phyloP scores from a whole-genome alignment of 2,113 vertebrate species.

The Callospermophilus lateralis region DNA sequence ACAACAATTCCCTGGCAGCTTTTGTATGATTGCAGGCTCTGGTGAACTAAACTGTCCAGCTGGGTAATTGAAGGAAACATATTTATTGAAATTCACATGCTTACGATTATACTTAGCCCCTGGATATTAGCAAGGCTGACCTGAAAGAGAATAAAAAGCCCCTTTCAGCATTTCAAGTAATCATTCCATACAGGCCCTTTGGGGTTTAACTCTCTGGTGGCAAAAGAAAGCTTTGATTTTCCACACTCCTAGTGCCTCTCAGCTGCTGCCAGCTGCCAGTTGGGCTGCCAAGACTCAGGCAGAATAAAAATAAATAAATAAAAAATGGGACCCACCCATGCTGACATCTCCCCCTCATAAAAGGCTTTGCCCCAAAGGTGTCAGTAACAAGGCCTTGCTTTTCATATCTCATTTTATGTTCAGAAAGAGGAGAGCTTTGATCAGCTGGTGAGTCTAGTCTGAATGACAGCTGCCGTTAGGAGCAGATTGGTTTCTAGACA shows the following conservation, averaged over 20 bases:
- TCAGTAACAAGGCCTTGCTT: constrained; percentile 27
- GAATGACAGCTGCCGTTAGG: constrained; percentile 61
- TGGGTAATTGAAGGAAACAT: constrained; percentile 82
- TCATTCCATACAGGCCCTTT: constrained; percentile 29
- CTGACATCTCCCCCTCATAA: constrained; percentile 36
- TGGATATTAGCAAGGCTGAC: constrained; percentile 78
- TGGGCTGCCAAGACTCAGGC: neutral
- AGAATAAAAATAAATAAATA: neutral
- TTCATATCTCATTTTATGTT: constrained; percentile 67
- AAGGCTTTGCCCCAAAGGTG: constrained; percentile 63
- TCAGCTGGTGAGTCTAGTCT: constrained; percentile 46
- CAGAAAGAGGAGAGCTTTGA: constrained; percentile 61
- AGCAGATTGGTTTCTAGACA: constrained; percentile 13
- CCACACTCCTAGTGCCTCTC: neutral
- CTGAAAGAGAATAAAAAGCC: constrained; percentile 78
- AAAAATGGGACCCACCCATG: neutral
- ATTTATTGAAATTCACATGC: constrained; percentile 80
- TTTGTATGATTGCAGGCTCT: constrained; percentile 78
- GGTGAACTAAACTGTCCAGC: constrained; percentile 79
- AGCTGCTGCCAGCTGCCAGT: neutral
- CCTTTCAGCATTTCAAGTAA: constrained; percentile 73
- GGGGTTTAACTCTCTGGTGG: constrained; percentile 68
- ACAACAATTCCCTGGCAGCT: constrained; percentile 77
- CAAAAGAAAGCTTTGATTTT: constrained; percentile 58
- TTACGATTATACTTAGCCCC: constrained; percentile 76